Percentiles rank a stretch among this genome's conserved stretches.
These are phyloP conservation scores for Myotis myotis DNA, from an alignment of 2,797 vertebrate genomes.

Conservation along the genomic window DNA sequence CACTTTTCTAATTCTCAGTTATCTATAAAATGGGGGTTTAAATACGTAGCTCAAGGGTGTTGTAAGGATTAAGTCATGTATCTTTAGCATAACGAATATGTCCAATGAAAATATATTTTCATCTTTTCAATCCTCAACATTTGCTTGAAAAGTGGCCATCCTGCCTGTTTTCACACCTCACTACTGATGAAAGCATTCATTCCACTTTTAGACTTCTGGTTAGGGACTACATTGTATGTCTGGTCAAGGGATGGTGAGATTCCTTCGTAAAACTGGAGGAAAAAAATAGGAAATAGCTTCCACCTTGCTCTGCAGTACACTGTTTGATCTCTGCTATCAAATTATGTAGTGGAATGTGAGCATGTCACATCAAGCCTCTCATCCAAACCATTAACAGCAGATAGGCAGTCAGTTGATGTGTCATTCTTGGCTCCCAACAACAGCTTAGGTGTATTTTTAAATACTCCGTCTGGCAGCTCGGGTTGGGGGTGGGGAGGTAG, in stretches of 20 bases:
- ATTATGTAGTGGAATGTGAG: conserved; percentile 51
- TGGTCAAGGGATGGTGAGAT: background rate
- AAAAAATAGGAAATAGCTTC: background rate
- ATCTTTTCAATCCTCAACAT: background rate
- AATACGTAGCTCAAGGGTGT: background rate
- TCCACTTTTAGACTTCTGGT: background rate
- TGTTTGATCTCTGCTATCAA: conserved; percentile 61
- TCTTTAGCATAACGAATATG: background rate
- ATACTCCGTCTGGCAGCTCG: conserved; percentile 46
- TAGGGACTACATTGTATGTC: background rate
- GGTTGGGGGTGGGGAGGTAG: rapidly evolving
- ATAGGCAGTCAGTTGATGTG: conserved; percentile 71
- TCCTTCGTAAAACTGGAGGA: background rate
- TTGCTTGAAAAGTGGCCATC: background rate
- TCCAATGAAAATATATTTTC: background rate
- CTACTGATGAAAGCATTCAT: background rate
- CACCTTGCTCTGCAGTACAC: conserved; percentile 8
- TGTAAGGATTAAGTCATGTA: background rate
- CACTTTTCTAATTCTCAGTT: background rate
- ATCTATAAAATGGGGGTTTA: background rate
- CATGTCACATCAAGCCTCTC: conserved; percentile 26
- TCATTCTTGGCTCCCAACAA: conserved; percentile 63
- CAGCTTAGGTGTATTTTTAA: conserved; percentile 67
- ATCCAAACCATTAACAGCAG: conserved; percentile 73
- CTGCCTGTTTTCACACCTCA: background rate